These are phyloP conservation scores for Perdita meconis DNA, from an alignment of 2,888 invertebrate species.

Conservation along the genomic window DNA sequence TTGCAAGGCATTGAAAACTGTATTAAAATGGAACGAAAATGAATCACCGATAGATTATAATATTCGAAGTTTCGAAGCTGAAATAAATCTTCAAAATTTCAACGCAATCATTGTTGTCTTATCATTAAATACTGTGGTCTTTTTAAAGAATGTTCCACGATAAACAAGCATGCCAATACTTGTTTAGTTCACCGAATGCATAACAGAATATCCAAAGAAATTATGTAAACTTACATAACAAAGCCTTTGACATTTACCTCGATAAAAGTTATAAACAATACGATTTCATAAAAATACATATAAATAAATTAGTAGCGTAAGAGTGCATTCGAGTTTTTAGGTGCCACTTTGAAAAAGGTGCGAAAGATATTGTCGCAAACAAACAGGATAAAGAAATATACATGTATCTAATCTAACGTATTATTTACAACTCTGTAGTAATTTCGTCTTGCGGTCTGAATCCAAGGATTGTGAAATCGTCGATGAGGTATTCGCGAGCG, in stretches of 20 bases:
- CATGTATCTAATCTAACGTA: conserved; percentile 23
- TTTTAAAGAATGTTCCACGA: too few species aligned
- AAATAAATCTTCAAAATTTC: too few species aligned
- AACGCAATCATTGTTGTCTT: too few species aligned
- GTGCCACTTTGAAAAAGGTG: conserved; percentile 5
- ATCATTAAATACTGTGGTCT: too few species aligned
- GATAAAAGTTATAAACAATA: neutral
- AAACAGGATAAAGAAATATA: conserved; percentile 40
- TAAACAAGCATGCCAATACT: too few species aligned
- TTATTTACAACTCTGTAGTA: conserved; percentile 91
- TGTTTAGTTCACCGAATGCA: too few species aligned
- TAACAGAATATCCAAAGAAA: too few species aligned
- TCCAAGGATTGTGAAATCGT: conserved; percentile 93
- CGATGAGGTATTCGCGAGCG: conserved; percentile 83
- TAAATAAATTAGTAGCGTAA: conserved; percentile 30
- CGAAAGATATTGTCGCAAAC: conserved; percentile 17
- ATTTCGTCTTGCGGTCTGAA: conserved; percentile 95
- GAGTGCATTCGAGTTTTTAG: neutral
- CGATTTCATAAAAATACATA: conserved; percentile 6
- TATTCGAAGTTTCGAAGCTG: too few species aligned
- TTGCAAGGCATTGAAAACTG: too few species aligned
- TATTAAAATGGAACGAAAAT: too few species aligned
- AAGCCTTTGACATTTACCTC: conserved; percentile 1
- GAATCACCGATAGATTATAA: too few species aligned
- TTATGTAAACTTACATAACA: too few species aligned